Percentiles rank a stretch among this genome's conserved stretches.
phyloP scores from a whole-genome alignment of 1,140 invertebrate species.

The Pissodes strobi region DNA sequence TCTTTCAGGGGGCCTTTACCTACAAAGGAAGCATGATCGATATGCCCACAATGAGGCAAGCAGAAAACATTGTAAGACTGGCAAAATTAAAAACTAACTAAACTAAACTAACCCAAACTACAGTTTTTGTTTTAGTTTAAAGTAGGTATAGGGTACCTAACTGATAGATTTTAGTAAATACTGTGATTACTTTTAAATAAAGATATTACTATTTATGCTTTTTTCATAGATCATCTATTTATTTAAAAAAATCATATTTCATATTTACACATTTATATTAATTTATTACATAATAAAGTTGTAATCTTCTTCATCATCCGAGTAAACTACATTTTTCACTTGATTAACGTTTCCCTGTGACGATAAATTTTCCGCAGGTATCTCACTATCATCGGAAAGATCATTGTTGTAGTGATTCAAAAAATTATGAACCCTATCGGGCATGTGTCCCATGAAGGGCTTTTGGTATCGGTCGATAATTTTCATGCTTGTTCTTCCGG shows the following conservation, averaged over 20 bases:
- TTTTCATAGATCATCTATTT: too few species aligned
- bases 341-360: too few species aligned
- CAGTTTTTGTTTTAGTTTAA: too few species aligned
- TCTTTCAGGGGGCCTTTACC: constrained; percentile 66
- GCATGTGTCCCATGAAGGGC: constrained; percentile 12
- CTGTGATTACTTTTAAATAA: too few species aligned
- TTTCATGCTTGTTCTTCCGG: neutral
- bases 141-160: too few species aligned
- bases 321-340: constrained; percentile 3
- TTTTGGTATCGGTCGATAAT: constrained; percentile 6
- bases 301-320: constrained; percentile 8
- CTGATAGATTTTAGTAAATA: too few species aligned
- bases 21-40: constrained; percentile 72
- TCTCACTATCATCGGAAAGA: neutral
- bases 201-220: too few species aligned
- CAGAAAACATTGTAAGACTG: constrained; percentile 54
- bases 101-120: too few species aligned
- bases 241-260: too few species aligned
- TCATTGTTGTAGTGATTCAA: constrained; percentile 14
- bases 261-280: too few species aligned
- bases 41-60: constrained; percentile 69
- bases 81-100: constrained; percentile 31
- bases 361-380: neutral
- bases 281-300: too few species aligned
- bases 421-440: constrained; percentile 1